Conservation (phyloP, 2,113 vertebrate genomes). For the Ia io region DNA sequence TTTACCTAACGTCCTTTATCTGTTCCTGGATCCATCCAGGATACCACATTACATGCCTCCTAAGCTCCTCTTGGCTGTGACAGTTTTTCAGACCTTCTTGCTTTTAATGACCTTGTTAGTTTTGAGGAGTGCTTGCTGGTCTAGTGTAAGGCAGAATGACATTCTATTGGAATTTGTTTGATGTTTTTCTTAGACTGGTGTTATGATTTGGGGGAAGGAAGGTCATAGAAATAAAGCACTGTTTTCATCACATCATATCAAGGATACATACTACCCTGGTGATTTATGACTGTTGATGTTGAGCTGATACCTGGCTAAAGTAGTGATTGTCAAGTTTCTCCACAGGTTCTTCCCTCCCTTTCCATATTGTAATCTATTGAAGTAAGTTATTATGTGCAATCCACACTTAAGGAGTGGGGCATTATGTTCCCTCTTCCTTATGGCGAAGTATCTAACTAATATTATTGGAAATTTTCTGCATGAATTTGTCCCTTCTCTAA, state of each 20-base stretch:
- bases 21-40: not conserved
- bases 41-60: not conserved
- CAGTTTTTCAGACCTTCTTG: not conserved
- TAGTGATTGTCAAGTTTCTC: not conserved
- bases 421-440: not conserved
- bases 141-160: too few species aligned
- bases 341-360: not conserved
- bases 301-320: not conserved
- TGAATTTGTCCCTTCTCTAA: not conserved
- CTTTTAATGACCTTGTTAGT: not conserved
- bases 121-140: not conserved
- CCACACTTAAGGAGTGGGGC: not conserved
- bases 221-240: not conserved
- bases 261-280: not conserved
- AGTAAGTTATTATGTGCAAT: not conserved
- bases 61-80: not conserved
- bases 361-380: not conserved
- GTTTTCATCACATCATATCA: not conserved
- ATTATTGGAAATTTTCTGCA: not conserved
- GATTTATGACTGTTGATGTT: not conserved
- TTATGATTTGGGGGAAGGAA: not conserved
- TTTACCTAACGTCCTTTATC: not conserved
- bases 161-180: not conserved
- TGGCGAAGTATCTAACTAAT: not conserved
- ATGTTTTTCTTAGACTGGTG: not conserved